Conservation (phyloP, 2,113 vertebrate species). For the Thalassoma bifasciatum region DNA sequence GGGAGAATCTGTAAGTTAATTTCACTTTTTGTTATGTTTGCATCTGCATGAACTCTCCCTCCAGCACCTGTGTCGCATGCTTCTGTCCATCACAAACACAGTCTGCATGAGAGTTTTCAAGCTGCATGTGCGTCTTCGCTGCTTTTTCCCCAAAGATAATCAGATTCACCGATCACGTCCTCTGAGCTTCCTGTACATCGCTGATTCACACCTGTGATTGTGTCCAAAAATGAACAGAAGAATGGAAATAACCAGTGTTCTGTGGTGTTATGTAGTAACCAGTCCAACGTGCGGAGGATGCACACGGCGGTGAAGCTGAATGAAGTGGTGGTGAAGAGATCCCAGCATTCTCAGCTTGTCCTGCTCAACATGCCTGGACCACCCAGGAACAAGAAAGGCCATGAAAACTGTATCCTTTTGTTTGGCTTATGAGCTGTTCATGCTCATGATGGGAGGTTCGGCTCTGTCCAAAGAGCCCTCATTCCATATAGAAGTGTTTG, state of each 20-base stretch:
- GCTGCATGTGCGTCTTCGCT: not conserved
- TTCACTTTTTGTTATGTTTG: conserved; percentile 35
- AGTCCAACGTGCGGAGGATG: conserved; percentile 96
- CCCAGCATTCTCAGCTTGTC: conserved; percentile 90
- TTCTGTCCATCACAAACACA: not conserved
- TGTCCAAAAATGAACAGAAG: not conserved
- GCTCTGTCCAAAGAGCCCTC: no score
- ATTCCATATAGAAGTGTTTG: no score
- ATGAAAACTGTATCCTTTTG: conserved; percentile 99
- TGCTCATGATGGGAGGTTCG: no score
- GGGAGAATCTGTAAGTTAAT: conserved; percentile 94
- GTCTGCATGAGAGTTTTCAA: not conserved
- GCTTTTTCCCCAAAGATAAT: not conserved
- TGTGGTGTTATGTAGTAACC: conserved; percentile 82
- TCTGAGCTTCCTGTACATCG: not conserved
- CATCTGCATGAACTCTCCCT: conserved; percentile 13
- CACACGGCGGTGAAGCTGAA: conserved; percentile 97
- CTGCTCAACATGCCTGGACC: conserved; percentile 98
- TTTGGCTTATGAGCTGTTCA: not conserved
- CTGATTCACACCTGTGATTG: not conserved
- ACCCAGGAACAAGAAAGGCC: conserved; percentile 91
- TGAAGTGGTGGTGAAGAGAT: conserved; percentile 89
- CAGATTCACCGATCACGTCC: not conserved
- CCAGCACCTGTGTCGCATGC: conserved; percentile 8
- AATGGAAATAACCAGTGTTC: not conserved